These are phyloP conservation scores for Heliconius aoede DNA, from an alignment of 2,888 invertebrate species.

Conservation along the genomic window DNA sequence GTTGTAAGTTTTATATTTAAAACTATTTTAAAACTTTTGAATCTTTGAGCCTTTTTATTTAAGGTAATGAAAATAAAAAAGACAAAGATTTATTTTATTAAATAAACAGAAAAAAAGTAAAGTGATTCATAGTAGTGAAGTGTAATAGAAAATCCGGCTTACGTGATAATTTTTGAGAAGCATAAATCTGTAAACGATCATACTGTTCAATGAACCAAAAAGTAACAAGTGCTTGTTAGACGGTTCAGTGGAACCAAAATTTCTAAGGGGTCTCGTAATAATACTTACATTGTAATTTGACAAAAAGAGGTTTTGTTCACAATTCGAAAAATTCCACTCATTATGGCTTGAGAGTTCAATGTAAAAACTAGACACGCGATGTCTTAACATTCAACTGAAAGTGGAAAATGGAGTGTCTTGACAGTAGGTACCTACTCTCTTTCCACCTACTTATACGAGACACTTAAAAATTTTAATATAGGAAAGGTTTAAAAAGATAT, in stretches of 20 bases:
- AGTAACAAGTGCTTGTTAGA: constrained; percentile 11
- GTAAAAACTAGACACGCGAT: background rate
- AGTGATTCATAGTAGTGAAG: background rate
- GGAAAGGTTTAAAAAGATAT: background rate
- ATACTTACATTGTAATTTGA: background rate
- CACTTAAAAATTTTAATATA: too few relatives aligned
- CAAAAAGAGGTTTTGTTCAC: background rate
- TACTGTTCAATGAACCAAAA: constrained; percentile 27
- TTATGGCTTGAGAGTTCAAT: background rate
- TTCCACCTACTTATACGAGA: too few relatives aligned
- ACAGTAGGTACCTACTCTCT: background rate
- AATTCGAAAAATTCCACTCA: background rate
- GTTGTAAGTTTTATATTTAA: background rate
- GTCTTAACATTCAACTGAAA: background rate
- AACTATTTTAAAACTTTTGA: too few relatives aligned
- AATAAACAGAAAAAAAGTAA: background rate
- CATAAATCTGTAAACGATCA: constrained; percentile 29
- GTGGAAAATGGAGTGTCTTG: background rate
- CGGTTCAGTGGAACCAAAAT: constrained; percentile 10
- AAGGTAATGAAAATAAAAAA: background rate
- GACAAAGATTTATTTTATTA: background rate
- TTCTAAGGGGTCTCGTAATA: constrained; percentile 2
- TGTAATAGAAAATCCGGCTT: background rate
- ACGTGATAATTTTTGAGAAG: constrained; percentile 19
- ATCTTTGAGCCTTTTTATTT: background rate